Percentiles rank a stretch among this genome's conserved stretches.
Conservation (phyloP, 2,797 vertebrate genomes). For the Acanthurus leucopareius region DNA sequence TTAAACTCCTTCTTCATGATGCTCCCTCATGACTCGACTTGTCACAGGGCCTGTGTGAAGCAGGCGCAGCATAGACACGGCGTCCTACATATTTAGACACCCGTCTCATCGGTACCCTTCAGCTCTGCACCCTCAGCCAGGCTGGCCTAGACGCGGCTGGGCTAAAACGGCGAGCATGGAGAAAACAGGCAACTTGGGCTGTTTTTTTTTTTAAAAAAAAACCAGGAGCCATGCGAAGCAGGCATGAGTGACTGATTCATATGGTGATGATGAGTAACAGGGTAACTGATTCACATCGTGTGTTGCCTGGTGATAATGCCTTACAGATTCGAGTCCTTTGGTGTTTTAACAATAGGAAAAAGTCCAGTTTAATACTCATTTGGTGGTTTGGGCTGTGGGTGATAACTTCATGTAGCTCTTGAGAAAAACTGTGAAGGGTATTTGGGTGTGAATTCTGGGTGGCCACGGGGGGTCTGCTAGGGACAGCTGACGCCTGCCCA, state of each 20-base stretch:
- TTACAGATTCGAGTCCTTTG: slow-evolving; percentile 9
- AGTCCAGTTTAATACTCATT: slow-evolving; percentile 15
- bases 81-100: slow-evolving; percentile 87
- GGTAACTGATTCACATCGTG: slow-evolving; percentile 1
- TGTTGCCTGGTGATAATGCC: neutral
- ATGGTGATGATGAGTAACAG: neutral
- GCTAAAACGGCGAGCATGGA: slow-evolving; percentile 32
- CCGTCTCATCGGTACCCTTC: slow-evolving; percentile 79
- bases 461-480: slow-evolving; percentile 76
- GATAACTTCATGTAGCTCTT: slow-evolving; percentile 66
- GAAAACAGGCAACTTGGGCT: slow-evolving; percentile 21
- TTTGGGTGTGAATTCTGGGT: slow-evolving; percentile 78
- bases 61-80: slow-evolving; percentile 83
- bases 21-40: slow-evolving; percentile 85
- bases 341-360: slow-evolving; percentile 36
- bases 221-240: neutral
- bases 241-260: no score
- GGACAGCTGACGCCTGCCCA: slow-evolving; percentile 84
- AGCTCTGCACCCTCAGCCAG: slow-evolving; percentile 64
- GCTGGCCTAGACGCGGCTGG: slow-evolving; percentile 54
- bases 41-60: slow-evolving; percentile 82
- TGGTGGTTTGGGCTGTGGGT: slow-evolving; percentile 67
- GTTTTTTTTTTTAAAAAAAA: neutral
- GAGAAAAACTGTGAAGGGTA: slow-evolving; percentile 59
- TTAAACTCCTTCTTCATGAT: slow-evolving; percentile 87